Conservation (phyloP, 2,113 vertebrate species). For the Chrysochloris asiatica region DNA sequence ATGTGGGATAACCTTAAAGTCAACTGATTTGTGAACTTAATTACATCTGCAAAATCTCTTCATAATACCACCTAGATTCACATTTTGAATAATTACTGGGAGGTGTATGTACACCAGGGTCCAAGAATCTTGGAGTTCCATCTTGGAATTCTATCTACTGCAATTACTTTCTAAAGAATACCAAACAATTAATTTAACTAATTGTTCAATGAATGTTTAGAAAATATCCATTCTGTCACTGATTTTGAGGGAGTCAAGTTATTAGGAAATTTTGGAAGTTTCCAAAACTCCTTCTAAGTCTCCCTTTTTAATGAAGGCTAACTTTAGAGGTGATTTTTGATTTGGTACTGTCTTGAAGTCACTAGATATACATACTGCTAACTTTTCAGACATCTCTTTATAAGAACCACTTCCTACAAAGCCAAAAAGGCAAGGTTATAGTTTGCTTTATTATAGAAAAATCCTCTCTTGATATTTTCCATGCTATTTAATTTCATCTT, state of each 20-base stretch:
- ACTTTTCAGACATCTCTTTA: slow-evolving; percentile 37
- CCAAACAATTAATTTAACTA: slow-evolving; percentile 39
- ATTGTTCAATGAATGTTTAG: neutral
- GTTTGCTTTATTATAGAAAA: slow-evolving; percentile 51
- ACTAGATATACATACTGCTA: neutral
- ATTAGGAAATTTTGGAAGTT: slow-evolving; percentile 26
- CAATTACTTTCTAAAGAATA: slow-evolving; percentile 8
- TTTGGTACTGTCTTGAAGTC: slow-evolving; percentile 26
- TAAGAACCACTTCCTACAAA: slow-evolving; percentile 42
- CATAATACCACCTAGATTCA: neutral
- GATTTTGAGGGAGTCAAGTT: neutral
- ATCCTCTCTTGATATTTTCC: slow-evolving; percentile 46
- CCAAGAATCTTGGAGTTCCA: neutral
- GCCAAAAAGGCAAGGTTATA: slow-evolving; percentile 25
- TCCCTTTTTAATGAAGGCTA: slow-evolving; percentile 20
- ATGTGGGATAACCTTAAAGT: neutral
- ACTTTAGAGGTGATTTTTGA: slow-evolving; percentile 15
- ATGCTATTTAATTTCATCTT: slow-evolving; percentile 50
- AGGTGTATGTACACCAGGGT: neutral
- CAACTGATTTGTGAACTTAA: slow-evolving; percentile 23
- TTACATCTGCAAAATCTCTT: neutral
- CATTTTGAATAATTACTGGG: slow-evolving; percentile 7
- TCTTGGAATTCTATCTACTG: slow-evolving; percentile 15
- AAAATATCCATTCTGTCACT: slow-evolving; percentile 14
- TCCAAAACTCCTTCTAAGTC: slow-evolving; percentile 50